A percentile compares a stretch with the other conserved stretches of the same genome.
These are phyloP conservation scores for Struthidea cinerea DNA, from an alignment of 2,113 vertebrate genomes.

Conservation along the genomic window DNA sequence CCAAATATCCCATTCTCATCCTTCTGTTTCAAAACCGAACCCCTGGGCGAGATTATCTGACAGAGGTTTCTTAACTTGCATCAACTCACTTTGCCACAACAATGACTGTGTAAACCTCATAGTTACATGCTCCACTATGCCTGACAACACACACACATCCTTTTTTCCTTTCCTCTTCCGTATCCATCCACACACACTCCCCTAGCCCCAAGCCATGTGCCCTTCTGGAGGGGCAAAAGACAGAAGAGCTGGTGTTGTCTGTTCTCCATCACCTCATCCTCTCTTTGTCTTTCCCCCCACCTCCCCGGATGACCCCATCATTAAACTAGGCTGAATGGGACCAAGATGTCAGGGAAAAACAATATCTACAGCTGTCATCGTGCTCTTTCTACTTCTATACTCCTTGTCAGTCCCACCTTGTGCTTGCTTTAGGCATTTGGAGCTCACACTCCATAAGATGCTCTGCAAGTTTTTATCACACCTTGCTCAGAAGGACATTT, in stretches of 20 bases:
- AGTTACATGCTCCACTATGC: neutral
- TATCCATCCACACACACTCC: neutral
- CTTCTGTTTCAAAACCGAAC: neutral
- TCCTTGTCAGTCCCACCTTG: neutral
- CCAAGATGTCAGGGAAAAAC: neutral
- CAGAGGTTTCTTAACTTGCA: neutral
- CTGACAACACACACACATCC: neutral
- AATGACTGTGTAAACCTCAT: neutral
- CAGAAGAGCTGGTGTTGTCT: neutral
- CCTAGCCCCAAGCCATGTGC: neutral
- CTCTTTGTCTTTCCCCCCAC: neutral
- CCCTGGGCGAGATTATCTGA: neutral
- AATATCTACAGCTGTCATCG: neutral
- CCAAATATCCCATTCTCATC: accelerated
- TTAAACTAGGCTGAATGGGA: neutral
- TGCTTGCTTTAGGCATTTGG: neutral
- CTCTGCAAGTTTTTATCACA: neutral
- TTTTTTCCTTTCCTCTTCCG: neutral
- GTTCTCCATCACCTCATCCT: neutral
- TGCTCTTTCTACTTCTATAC: neutral
- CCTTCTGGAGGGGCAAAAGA: neutral
- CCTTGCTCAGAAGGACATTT: neutral
- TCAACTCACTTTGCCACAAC: neutral
- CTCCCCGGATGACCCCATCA: neutral
- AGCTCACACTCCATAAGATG: neutral